Conservation (phyloP, 2,113 vertebrate species). For the Microcebus tavaratra region DNA sequence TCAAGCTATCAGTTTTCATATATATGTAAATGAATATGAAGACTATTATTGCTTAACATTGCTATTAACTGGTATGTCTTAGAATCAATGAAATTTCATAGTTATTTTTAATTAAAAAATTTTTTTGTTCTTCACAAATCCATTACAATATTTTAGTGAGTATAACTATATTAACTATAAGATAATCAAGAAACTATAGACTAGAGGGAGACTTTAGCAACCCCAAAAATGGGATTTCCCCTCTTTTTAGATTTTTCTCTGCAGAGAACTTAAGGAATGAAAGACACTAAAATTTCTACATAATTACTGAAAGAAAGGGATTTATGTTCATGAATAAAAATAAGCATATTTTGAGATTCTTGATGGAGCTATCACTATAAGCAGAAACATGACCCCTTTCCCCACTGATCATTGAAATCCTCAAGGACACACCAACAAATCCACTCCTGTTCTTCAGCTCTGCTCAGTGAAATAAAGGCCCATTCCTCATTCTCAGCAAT, state of each 20-base stretch:
- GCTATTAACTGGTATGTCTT: not conserved
- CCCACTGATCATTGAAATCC: not conserved
- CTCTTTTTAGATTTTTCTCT: not conserved
- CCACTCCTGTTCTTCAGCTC: not conserved
- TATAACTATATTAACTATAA: not conserved
- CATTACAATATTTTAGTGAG: not conserved
- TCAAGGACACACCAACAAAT: not conserved
- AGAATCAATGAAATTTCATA: not conserved
- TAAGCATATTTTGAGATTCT: not conserved
- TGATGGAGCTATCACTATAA: not conserved
- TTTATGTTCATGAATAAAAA: not conserved
- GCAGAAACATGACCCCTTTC: not conserved
- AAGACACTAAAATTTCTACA: not conserved
- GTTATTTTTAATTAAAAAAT: not conserved
- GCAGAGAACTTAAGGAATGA: not conserved
- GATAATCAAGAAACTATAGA: not conserved
- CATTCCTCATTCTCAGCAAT: not conserved
- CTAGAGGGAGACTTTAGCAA: not conserved
- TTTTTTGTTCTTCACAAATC: not conserved
- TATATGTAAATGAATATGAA: not conserved
- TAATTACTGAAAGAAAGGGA: not conserved
- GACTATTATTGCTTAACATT: not conserved
- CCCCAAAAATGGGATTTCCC: rapidly evolving
- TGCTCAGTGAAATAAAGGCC: not conserved
- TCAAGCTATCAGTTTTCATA: not conserved